Evolutionary conservation across 2,113 vertebrate genomes (phyloP).

Genomic region (Trichechus manatus): DNA sequence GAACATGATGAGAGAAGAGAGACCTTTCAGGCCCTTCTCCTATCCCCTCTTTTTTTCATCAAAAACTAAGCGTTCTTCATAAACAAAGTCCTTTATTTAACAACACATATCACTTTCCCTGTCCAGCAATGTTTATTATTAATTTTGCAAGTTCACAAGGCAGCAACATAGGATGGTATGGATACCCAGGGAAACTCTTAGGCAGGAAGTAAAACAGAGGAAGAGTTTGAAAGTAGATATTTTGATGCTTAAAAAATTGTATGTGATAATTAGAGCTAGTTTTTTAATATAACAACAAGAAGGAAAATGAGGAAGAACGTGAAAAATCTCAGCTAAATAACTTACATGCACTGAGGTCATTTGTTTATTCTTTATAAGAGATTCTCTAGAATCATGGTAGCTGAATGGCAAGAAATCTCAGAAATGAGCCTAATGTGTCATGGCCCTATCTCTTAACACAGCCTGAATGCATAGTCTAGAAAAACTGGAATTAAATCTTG

Average conservation of each 20-base stretch:
- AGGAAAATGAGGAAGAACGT: not conserved
- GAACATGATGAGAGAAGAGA: not conserved
- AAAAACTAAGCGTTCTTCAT: slow-evolving; percentile 9
- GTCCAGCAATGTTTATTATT: not conserved
- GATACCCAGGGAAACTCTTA: not conserved
- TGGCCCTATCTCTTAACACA: not conserved
- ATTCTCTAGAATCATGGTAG: slow-evolving; percentile 48
- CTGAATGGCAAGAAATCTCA: not conserved
- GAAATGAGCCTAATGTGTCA: slow-evolving; percentile 6
- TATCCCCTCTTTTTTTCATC: not conserved
- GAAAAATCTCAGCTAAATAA: slow-evolving; percentile 27
- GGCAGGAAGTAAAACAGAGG: not conserved
- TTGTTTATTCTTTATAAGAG: not conserved
- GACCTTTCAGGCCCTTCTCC: not conserved
- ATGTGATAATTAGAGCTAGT: not conserved
- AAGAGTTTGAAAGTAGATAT: not conserved
- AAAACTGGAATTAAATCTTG: slow-evolving; percentile 12
- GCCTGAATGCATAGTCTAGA: not conserved
- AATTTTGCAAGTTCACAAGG: slow-evolving; percentile 1
- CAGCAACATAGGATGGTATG: not conserved
- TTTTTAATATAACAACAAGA: slow-evolving; percentile 20
- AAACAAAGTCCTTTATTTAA: slow-evolving; percentile 52
- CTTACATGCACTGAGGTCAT: not conserved
- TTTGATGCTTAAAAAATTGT: slow-evolving; percentile 43
- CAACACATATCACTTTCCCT: slow-evolving; percentile 3